Evolutionary conservation across 2,797 vertebrate species (phyloP).

Genomic region (Australoheros facetus): DNA sequence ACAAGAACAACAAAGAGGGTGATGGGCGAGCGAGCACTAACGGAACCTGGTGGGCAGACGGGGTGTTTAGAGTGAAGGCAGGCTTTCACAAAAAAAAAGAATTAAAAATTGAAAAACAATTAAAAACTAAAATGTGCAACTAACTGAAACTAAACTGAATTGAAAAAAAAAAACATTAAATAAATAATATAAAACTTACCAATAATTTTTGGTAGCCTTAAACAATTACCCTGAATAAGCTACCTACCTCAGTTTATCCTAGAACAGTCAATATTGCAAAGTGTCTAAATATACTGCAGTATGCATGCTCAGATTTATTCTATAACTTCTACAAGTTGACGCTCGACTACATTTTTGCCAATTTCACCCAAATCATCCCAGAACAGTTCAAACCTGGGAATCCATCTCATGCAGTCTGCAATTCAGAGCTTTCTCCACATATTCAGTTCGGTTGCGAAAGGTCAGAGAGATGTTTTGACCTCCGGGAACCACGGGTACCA

Average conservation of each 20-base stretch:
- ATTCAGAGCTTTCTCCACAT: slow-evolving; percentile 83
- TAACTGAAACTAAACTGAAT: not conserved
- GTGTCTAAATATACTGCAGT: not conserved
- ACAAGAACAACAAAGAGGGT: slow-evolving; percentile 42
- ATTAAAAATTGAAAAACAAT: too few relatives aligned
- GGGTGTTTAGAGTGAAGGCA: slow-evolving; percentile 19
- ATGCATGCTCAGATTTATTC: not conserved
- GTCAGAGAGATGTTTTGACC: slow-evolving; percentile 82
- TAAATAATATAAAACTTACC: not conserved
- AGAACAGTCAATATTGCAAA: not conserved
- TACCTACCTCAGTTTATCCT: not conserved
- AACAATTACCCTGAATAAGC: not conserved
- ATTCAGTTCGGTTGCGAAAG: slow-evolving; percentile 82
- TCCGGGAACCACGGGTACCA: slow-evolving; percentile 83
- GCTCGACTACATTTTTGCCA: not conserved
- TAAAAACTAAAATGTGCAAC: not conserved
- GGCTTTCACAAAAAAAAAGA: not conserved
- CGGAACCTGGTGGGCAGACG: slow-evolving; percentile 20
- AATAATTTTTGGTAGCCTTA: not conserved
- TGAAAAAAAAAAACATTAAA: not conserved
- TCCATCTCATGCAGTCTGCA: slow-evolving; percentile 87
- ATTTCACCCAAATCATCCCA: not conserved
- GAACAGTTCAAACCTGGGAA: slow-evolving; percentile 76
- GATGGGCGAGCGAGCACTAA: slow-evolving; percentile 12
- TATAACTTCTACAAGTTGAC: not conserved